phyloP scores from a whole-genome alignment of 2,113 vertebrate species.

The Lophochroa leadbeateri region DNA sequence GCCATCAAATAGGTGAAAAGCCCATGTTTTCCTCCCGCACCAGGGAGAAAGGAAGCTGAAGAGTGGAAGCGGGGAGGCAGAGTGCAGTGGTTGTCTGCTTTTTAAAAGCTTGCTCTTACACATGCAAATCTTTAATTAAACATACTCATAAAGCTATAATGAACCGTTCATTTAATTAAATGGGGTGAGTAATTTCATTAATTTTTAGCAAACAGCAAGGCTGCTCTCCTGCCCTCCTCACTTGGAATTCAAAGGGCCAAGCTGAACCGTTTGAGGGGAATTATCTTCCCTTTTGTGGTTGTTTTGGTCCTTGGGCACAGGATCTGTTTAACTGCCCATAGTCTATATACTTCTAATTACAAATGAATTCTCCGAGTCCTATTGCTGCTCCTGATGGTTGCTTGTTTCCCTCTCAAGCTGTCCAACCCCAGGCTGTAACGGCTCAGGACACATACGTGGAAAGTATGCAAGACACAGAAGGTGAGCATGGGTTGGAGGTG shows the following conservation, averaged over 20 bases:
- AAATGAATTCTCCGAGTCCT: neutral
- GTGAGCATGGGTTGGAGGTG: conserved; percentile 69
- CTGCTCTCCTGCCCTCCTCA: conserved; percentile 21
- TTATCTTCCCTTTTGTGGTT: neutral
- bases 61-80: neutral
- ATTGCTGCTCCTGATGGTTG: neutral
- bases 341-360: neutral
- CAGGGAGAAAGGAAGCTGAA: neutral
- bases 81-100: neutral
- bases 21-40: neutral
- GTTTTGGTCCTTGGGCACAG: neutral
- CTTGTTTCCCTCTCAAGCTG: conserved; percentile 83
- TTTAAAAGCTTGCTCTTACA: conserved; percentile 52
- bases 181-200: conserved; percentile 71
- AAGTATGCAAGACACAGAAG: conserved; percentile 97
- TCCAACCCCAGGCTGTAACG: conserved; percentile 95
- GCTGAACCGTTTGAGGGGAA: neutral
- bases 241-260: conserved; percentile 46
- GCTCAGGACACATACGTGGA: conserved; percentile 93
- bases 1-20: neutral
- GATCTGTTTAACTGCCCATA: neutral
- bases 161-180: conserved; percentile 67
- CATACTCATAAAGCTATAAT: conserved; percentile 61
- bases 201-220: conserved; percentile 59
- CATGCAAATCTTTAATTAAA: conserved; percentile 72